Conservation (phyloP, 2,888 invertebrate genomes). For the Formica aserva region DNA sequence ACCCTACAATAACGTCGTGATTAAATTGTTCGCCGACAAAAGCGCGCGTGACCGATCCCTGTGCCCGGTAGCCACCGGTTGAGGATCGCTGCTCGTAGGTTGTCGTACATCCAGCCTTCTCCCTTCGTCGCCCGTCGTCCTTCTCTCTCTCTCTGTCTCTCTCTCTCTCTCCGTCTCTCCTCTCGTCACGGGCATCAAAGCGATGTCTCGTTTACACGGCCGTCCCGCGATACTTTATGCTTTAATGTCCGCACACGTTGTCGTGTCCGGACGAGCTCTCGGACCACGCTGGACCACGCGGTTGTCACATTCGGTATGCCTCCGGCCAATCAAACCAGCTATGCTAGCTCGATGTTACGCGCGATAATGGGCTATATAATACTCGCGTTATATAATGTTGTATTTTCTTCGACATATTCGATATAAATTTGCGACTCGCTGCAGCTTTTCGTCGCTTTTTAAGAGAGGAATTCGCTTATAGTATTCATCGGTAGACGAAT, state of each 20-base stretch:
- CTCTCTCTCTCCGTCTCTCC: conserved; percentile 11
- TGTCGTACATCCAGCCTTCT: conserved; percentile 30
- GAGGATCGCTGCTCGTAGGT: conserved; percentile 47
- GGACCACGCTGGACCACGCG: conserved; percentile 57
- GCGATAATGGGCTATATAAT: conserved; percentile 29
- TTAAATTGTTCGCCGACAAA: conserved; percentile 76
- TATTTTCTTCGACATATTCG: not conserved
- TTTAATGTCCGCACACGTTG: conserved; percentile 71
- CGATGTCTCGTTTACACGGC: conserved; percentile 70
- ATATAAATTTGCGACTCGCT: not conserved
- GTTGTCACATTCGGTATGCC: conserved; percentile 63
- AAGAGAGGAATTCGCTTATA: no score
- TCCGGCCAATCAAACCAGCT: conserved; percentile 58
- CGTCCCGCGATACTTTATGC: conserved; percentile 71
- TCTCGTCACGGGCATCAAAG: conserved; percentile 70
- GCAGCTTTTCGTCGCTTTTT: not conserved
- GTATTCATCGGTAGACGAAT: not conserved
- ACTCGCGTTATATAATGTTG: conserved; percentile 35
- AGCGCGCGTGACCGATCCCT: conserved; percentile 43
- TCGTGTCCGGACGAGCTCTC: conserved; percentile 55
- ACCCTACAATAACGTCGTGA: conserved; percentile 79
- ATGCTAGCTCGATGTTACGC: conserved; percentile 40
- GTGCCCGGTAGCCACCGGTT: conserved; percentile 45
- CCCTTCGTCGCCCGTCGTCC: not conserved
- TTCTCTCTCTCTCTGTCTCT: not conserved